Evolutionary conservation across 2,113 vertebrate genomes (phyloP).

Genomic region (Cnemophilus loriae): DNA sequence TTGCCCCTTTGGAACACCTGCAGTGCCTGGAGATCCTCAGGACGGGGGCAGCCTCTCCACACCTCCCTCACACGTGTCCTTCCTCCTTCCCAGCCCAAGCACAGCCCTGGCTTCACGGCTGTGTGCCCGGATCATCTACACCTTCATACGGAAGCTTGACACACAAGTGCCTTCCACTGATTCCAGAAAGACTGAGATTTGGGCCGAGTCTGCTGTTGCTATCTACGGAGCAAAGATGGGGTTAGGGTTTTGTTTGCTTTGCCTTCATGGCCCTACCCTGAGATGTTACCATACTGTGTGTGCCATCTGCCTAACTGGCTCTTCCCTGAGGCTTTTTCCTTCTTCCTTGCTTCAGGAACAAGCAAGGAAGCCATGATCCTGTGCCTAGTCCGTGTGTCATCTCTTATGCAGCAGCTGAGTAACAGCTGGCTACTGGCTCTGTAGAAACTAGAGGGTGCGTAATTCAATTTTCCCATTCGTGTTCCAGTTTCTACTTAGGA

Average conservation of each 20-base stretch:
- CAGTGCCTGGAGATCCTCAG: not conserved
- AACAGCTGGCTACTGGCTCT: not conserved
- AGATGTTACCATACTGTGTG: accelerated
- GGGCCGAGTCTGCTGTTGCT: not conserved
- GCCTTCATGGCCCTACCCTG: not conserved
- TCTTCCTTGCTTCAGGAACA: not conserved
- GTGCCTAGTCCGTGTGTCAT: not conserved
- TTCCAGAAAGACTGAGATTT: not conserved
- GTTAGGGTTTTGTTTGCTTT: not conserved
- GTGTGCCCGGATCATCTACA: not conserved
- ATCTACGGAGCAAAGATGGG: not conserved
- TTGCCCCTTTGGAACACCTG: not conserved
- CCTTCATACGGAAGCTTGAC: not conserved
- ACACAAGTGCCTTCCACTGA: not conserved
- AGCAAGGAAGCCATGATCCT: not conserved
- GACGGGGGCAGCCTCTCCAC: not conserved
- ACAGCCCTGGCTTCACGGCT: not conserved
- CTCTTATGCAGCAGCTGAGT: not conserved
- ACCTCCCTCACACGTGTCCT: accelerated
- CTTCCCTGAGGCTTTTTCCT: not conserved
- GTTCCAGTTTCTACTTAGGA: not conserved
- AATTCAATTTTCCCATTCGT: not conserved
- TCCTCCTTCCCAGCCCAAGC: not conserved
- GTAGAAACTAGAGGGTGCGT: not conserved
- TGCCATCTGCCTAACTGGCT: not conserved